These are phyloP conservation scores for Calyptommatus sinebrachiatus DNA, from an alignment of 2,113 vertebrate genomes.

Conservation along the genomic window DNA sequence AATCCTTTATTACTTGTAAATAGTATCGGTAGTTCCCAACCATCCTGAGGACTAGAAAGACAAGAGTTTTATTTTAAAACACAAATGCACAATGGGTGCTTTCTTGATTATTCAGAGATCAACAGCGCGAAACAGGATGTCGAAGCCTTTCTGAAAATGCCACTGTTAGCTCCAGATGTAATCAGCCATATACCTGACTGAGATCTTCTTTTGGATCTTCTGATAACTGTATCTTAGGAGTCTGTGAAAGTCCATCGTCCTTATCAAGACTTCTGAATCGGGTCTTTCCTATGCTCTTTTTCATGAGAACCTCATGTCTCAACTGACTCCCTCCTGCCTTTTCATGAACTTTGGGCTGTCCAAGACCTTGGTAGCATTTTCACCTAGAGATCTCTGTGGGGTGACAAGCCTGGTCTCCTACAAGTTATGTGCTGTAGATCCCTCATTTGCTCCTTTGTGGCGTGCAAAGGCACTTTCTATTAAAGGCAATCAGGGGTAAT, in stretches of 20 bases:
- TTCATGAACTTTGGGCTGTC: constrained; percentile 13
- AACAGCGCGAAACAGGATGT: neutral
- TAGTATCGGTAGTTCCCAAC: neutral
- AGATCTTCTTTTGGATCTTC: too few relatives aligned
- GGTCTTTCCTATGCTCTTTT: neutral
- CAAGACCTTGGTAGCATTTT: constrained; percentile 33
- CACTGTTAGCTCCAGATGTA: neutral
- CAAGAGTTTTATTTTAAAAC: neutral
- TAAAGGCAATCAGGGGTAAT: constrained; percentile 82
- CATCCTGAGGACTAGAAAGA: neutral
- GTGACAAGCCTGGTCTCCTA: constrained; percentile 56
- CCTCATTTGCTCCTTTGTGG: constrained; percentile 75
- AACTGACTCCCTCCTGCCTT: neutral
- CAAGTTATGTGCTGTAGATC: constrained; percentile 58
- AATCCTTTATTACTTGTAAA: neutral
- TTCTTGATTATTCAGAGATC: neutral
- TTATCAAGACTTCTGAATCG: neutral
- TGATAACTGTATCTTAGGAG: neutral
- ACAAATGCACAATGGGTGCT: neutral
- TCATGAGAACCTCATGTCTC: neutral
- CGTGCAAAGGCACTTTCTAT: constrained; percentile 74
- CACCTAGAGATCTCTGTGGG: constrained; percentile 40
- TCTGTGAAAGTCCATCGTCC: too few relatives aligned
- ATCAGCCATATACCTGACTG: neutral
- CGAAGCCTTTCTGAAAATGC: neutral